These are phyloP conservation scores for Myzus persicae DNA, from an alignment of 1,140 invertebrate species.

Conservation along the genomic window DNA sequence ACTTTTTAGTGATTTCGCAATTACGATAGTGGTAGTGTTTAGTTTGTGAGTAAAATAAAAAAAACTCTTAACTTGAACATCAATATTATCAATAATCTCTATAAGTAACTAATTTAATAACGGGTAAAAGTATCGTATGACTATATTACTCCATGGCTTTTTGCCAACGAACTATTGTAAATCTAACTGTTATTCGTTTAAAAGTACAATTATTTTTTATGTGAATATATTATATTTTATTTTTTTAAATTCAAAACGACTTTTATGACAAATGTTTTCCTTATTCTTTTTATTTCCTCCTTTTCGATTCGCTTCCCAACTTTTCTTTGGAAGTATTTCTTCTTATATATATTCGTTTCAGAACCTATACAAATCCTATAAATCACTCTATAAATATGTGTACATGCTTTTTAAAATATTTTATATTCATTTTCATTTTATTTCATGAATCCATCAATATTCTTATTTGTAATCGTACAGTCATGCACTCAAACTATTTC, in stretches of 20 bases:
- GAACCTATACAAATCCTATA: not conserved
- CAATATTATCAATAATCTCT: not conserved
- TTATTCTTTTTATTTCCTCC: not conserved
- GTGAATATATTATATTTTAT: not conserved
- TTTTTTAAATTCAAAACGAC: conserved; percentile 1
- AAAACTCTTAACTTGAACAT: not conserved
- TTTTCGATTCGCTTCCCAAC: not conserved
- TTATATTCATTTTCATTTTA: not conserved
- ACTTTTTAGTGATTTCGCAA: not conserved
- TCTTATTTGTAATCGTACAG: not conserved
- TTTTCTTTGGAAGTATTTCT: not conserved
- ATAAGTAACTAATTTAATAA: not conserved
- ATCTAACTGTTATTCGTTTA: conserved; percentile 17
- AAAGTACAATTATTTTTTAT: conserved; percentile 14
- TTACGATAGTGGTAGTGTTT: not conserved
- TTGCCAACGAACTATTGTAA: conserved; percentile 4
- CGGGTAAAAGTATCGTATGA: conserved; percentile 5
- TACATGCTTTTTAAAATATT: not conserved
- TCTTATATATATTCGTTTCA: not conserved
- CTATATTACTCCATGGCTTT: not conserved
- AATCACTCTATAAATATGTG: not conserved
- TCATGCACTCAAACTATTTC: not conserved
- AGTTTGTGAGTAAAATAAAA: not conserved
- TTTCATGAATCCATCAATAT: not conserved
- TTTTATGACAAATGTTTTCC: conserved; percentile 27